phyloP scores from a whole-genome alignment of 2,113 vertebrate genomes.

The Cairina moschata region DNA sequence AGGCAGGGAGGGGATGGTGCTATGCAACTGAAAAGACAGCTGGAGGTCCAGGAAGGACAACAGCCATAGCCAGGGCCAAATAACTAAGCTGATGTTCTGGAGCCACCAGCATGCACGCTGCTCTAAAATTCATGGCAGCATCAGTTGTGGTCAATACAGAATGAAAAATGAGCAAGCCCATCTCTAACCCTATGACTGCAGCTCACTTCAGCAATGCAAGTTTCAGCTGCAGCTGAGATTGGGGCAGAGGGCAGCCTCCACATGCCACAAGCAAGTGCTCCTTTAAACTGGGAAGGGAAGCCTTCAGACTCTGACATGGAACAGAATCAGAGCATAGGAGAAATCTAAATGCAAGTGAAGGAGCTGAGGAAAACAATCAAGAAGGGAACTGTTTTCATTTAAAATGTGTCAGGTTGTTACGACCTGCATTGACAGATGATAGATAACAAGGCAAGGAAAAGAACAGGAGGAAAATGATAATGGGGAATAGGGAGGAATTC shows the following conservation, averaged over 20 bases:
- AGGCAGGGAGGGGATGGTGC: neutral
- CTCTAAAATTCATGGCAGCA: neutral
- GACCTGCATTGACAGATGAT: neutral
- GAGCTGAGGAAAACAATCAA: conserved; percentile 7
- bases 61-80: neutral
- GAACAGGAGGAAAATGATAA: neutral
- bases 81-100: neutral
- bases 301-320: neutral
- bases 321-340: neutral
- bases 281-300: neutral
- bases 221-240: neutral
- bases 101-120: neutral
- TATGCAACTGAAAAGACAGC: neutral
- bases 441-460: neutral
- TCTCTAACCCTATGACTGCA: neutral
- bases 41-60: neutral
- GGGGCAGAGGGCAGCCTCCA: neutral
- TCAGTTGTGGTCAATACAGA: fast-evolving
- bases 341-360: neutral
- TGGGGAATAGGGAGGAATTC: neutral
- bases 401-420: neutral
- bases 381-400: neutral
- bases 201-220: neutral
- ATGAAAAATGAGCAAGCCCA: neutral
- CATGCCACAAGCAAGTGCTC: neutral